phyloP scores from a whole-genome alignment of 2,797 vertebrate genomes.

The Meriones psammophilus region DNA sequence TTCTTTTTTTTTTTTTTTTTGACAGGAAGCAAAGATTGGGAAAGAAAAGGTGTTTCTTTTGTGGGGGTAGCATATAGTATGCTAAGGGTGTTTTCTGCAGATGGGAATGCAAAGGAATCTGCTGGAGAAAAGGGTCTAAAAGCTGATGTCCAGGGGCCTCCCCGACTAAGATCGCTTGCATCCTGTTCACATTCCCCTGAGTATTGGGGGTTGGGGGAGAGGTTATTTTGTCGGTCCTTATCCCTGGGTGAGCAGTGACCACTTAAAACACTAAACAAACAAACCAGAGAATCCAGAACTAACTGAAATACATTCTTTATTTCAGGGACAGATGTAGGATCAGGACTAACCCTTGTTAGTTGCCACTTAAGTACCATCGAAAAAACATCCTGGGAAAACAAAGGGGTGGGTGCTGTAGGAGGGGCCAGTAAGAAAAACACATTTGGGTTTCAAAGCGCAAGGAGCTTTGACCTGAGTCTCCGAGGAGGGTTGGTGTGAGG shows the following conservation, averaged over 20 bases:
- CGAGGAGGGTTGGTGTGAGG: background rate
- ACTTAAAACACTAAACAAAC: background rate
- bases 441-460: background rate
- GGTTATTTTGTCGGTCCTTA: background rate
- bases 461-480: background rate
- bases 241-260: background rate
- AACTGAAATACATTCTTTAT: constrained; percentile 74
- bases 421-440: background rate
- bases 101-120: no score
- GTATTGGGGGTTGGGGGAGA: no score
- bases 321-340: constrained; percentile 52
- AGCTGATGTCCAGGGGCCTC: no score
- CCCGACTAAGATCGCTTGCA: background rate
- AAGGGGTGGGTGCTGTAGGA: background rate
- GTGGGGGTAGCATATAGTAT: background rate
- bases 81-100: background rate
- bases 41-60: background rate
- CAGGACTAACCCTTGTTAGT: constrained; percentile 48
- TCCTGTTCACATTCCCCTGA: background rate
- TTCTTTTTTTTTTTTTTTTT: no score
- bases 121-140: background rate
- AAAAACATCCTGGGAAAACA: constrained; percentile 71
- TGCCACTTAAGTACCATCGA: constrained; percentile 75
- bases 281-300: background rate
- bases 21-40: background rate